Evolutionary conservation across 2,113 vertebrate species (phyloP).

Genomic region (Alethe diademata): DNA sequence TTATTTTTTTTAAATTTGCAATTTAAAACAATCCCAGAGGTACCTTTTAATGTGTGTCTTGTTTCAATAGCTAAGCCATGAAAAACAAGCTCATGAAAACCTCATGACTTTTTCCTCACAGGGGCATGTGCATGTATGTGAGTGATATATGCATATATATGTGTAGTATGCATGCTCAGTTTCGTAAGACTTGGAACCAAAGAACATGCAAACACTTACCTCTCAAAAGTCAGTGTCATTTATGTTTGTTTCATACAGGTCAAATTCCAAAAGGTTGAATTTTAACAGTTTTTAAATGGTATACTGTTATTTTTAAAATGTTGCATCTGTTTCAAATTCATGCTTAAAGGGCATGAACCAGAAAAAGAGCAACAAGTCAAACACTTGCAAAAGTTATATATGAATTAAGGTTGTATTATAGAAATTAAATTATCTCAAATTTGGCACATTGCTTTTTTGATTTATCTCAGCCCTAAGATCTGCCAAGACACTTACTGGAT

Average conservation of each 20-base stretch:
- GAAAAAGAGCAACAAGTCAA: not conserved
- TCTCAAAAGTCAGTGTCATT: slow-evolving; percentile 13
- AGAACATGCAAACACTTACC: not conserved
- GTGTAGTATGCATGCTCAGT: not conserved
- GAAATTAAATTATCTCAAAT: not conserved
- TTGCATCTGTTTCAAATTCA: not conserved
- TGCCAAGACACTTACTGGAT: not conserved
- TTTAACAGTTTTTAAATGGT: not conserved
- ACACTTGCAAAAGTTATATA: not conserved
- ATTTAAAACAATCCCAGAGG: slow-evolving; percentile 8
- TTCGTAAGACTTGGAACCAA: not conserved
- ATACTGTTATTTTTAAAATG: not conserved
- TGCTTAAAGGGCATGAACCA: not conserved
- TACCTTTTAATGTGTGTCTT: not conserved
- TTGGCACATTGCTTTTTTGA: not conserved
- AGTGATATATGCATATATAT: not conserved
- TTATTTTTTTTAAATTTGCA: not conserved
- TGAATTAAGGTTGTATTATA: not conserved
- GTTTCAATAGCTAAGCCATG: not conserved
- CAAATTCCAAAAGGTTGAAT: not conserved
- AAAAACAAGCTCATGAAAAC: not conserved
- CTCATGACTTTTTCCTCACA: not conserved
- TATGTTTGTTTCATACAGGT: not conserved
- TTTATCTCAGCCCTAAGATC: not conserved
- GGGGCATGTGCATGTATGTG: not conserved